phyloP scores from a whole-genome alignment of 2,797 vertebrate species.

The Zenarchopterus dispar region DNA sequence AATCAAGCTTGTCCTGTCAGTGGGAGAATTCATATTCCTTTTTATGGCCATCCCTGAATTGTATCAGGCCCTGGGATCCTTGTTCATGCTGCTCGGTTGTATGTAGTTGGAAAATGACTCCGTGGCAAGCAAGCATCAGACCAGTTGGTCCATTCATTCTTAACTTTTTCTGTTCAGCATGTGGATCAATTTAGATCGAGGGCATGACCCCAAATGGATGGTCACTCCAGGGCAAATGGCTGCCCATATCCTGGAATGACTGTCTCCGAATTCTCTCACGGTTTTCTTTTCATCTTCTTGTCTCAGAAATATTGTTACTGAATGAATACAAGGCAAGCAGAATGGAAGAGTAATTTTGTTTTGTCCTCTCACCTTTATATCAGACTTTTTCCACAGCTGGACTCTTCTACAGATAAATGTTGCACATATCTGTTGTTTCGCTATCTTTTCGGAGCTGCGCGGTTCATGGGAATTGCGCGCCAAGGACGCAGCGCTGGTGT shows the following conservation, averaged over 20 bases:
- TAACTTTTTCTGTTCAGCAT: slow-evolving; percentile 61
- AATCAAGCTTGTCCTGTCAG: background rate
- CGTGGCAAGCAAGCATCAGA: slow-evolving; percentile 41
- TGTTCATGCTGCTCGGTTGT: slow-evolving; percentile 9
- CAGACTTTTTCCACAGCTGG: slow-evolving; percentile 51
- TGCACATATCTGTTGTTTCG: slow-evolving; percentile 72
- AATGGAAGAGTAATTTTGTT: slow-evolving; percentile 1
- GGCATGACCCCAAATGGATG: slow-evolving; percentile 56
- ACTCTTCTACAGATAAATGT: slow-evolving; percentile 81
- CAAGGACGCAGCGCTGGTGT: slow-evolving; percentile 76
- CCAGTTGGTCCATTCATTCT: slow-evolving; percentile 57
- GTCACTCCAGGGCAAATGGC: slow-evolving; percentile 54
- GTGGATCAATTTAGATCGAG: slow-evolving; percentile 61
- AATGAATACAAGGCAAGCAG: slow-evolving; percentile 10
- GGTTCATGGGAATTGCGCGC: slow-evolving; percentile 79
- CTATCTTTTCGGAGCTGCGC: slow-evolving; percentile 81
- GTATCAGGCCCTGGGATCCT: slow-evolving; percentile 14
- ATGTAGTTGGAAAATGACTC: slow-evolving; percentile 4
- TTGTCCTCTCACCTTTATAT: no score
- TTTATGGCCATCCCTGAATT: slow-evolving; percentile 26
- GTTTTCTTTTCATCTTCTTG: slow-evolving; percentile 30
- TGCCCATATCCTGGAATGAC: slow-evolving; percentile 39
- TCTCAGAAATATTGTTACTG: slow-evolving; percentile 21
- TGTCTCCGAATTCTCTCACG: slow-evolving; percentile 17
- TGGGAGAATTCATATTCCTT: slow-evolving; percentile 7